Conservation (phyloP, 2,888 invertebrate genomes). For the Melieria crassipennis region DNA sequence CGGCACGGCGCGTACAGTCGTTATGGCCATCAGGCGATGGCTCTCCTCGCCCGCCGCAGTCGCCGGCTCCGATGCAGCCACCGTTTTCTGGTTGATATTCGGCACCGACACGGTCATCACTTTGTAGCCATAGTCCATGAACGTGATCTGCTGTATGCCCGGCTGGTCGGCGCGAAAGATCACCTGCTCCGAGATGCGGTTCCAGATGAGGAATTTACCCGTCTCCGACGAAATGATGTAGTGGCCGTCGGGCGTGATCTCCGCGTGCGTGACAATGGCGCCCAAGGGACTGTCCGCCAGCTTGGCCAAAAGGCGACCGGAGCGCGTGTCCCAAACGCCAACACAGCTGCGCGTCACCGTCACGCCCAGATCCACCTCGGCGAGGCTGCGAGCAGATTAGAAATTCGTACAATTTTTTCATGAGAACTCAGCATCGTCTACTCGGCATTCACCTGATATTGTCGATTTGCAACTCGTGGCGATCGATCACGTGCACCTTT, state of each 20-base stretch:
- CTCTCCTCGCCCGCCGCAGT: slow-evolving; percentile 71
- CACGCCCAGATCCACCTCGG: slow-evolving; percentile 83
- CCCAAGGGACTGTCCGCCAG: slow-evolving; percentile 91
- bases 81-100: slow-evolving; percentile 67
- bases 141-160: slow-evolving; percentile 65
- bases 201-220: slow-evolving; percentile 91
- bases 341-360: slow-evolving; percentile 95
- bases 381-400: slow-evolving; percentile 69
- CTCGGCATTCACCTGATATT: slow-evolving; percentile 76
- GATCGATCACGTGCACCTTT: slow-evolving; percentile 93
- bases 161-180: slow-evolving; percentile 80
- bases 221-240: slow-evolving; percentile 91
- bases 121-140: slow-evolving; percentile 64
- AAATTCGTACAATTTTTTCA: background rate
- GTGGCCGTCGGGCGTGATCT: slow-evolving; percentile 85
- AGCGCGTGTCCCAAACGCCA: slow-evolving; percentile 92
- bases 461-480: slow-evolving; percentile 95
- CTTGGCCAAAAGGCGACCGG: slow-evolving; percentile 85
- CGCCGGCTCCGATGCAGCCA: slow-evolving; percentile 68
- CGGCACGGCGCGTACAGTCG: slow-evolving; percentile 77
- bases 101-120: slow-evolving; percentile 64
- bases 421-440: background rate
- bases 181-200: slow-evolving; percentile 76
- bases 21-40: slow-evolving; percentile 72
- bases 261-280: slow-evolving; percentile 93